Evolutionary conservation across 2,888 invertebrate genomes (phyloP), one percentile per base, ranked within the genome.

Genomic region (Scaptomyza flava): DNA sequence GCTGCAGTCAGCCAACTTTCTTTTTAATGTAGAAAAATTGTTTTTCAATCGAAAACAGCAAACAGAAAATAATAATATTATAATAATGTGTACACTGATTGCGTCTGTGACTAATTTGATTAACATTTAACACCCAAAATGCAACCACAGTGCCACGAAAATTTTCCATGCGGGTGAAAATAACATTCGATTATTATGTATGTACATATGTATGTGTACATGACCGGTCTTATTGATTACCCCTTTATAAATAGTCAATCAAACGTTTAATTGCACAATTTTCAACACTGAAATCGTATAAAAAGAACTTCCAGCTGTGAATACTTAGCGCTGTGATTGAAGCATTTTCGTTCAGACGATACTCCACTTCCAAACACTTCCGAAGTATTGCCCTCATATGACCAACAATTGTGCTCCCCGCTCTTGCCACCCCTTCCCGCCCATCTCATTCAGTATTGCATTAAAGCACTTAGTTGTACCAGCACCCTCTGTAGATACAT

Each of bases 61-160:
- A 34, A 53, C 61, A 43, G 60, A 65, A 23, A 42, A 34, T 43
- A 65, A 68, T 66, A 23, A 12, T 23, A 46, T 47, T 59, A 69
- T 70, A 68, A 84, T 68, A 78, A 76, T 79, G 59, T 77, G 61
- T 54, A 60, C 79, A 82, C 72, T 70, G 86, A 83, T 82, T 82
- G 70, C 52, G 42, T 9, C 61, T 65, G 70, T 58, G 50, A 33
- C 74, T 85, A 83, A 83, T 84, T 84, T 66, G 79, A 83, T 83
- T 83, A 80, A 61, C 51, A 71, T 67, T 81, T 43, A 54, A 57
- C 54, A 67, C 61, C 42, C 41, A 23, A 68, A 68, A 62, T 51
- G 23, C 36, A 75, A 69, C 68, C 60, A 46, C 38, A 38, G 45
- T 20, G 34, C 9, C n/a, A 6, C 1, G 36, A 60, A 46, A 45